Evolutionary conservation across 92 coral and sea anemone species (phyloP).

Genomic region (Porites rus): DNA sequence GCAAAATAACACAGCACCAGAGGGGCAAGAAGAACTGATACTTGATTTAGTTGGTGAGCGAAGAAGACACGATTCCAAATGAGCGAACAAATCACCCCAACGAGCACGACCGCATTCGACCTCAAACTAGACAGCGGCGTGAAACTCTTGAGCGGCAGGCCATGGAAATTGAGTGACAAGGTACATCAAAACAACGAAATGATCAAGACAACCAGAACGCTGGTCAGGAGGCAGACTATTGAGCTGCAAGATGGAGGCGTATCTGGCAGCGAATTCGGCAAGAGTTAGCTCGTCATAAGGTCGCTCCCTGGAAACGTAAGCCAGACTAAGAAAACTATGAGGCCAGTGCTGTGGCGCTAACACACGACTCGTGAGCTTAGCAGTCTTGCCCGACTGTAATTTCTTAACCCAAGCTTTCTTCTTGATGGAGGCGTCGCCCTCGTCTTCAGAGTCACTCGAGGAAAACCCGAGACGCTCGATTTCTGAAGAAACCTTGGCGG

Average conservation of each 20-base stretch:
- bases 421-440: slow-evolving; percentile 13
- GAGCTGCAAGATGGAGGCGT: slow-evolving; percentile 18
- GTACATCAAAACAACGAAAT: slow-evolving; percentile 9
- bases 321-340: neutral
- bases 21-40: too few relatives aligned
- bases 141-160: too few relatives aligned
- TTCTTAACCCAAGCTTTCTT: slow-evolving; percentile 22
- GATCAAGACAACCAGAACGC: neutral
- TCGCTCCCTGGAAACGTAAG: neutral
- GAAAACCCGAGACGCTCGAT: slow-evolving; percentile 29
- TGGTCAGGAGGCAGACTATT: slow-evolving; percentile 5
- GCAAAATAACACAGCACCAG: too few relatives aligned
- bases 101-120: slow-evolving; percentile 26
- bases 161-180: slow-evolving; percentile 7
- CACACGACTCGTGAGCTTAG: slow-evolving; percentile 36
- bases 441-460: slow-evolving; percentile 33
- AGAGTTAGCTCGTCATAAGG: slow-evolving; percentile 16
- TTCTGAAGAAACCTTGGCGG: slow-evolving; percentile 24
- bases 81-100: slow-evolving; percentile 31
- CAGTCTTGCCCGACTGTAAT: slow-evolving; percentile 12
- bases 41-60: neutral
- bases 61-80: slow-evolving; percentile 5
- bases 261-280: slow-evolving; percentile 7
- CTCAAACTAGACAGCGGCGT: too few relatives aligned
- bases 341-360: neutral